phyloP scores from a whole-genome alignment of 2,797 vertebrate genomes.

The Gadopsis marmoratus region DNA sequence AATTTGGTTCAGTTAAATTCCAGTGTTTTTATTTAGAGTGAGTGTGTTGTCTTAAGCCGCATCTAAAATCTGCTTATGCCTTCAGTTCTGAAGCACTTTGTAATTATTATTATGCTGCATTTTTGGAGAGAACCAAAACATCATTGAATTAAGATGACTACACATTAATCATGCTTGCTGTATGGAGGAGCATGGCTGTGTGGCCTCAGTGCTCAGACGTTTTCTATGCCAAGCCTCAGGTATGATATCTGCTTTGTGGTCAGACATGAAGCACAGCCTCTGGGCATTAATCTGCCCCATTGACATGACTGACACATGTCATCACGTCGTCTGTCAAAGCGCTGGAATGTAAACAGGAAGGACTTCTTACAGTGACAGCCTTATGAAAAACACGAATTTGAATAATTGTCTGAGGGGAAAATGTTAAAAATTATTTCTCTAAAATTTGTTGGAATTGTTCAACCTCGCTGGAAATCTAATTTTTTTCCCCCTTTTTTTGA shows the following conservation, averaged over 20 bases:
- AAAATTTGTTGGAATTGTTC: background rate
- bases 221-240: constrained; percentile 8
- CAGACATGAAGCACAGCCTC: constrained; percentile 23
- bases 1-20: constrained; percentile 21
- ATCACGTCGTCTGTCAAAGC: constrained; percentile 28
- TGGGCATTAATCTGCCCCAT: constrained; percentile 37
- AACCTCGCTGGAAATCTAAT: background rate
- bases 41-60: constrained; percentile 19
- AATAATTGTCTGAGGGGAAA: background rate
- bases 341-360: background rate
- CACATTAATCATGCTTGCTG: constrained; percentile 19
- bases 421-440: background rate
- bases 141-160: constrained; percentile 36
- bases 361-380: background rate
- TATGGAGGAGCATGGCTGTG: background rate
- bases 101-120: constrained; percentile 1
- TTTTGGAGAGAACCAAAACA: constrained; percentile 16
- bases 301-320: constrained; percentile 32
- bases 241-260: constrained; percentile 17
- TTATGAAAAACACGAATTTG: background rate
- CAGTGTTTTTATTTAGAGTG: constrained; percentile 16
- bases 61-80: constrained; percentile 35
- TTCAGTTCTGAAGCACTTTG: constrained; percentile 32
- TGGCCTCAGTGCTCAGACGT: background rate
- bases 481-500: background rate